Evolutionary conservation across 2,888 invertebrate genomes (phyloP).

Genomic region (Ophioninae sp.): DNA sequence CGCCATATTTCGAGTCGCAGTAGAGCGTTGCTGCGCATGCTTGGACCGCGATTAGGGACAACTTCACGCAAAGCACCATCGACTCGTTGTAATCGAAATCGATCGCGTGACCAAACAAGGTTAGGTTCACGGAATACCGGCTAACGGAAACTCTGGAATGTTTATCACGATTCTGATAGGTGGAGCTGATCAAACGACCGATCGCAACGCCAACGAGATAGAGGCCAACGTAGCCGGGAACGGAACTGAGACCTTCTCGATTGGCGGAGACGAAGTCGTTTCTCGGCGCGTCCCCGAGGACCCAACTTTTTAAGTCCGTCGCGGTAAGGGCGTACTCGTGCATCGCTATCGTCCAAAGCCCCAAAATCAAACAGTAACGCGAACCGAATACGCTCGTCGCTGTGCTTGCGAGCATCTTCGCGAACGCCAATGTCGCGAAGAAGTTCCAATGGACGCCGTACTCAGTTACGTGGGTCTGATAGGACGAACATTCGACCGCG

Average conservation of each 20-base stretch:
- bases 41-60: constrained; percentile 72
- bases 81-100: constrained; percentile 71
- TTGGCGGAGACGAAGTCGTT: constrained; percentile 89
- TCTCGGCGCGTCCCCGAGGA: constrained; percentile 84
- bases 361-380: constrained; percentile 82
- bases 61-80: constrained; percentile 74
- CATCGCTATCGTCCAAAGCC: constrained; percentile 83
- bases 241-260: constrained; percentile 94
- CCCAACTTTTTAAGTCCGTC: constrained; percentile 86
- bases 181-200: constrained; percentile 82
- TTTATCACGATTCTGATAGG: constrained; percentile 65
- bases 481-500: constrained; percentile 85
- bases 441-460: constrained; percentile 99
- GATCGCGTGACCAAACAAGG: constrained; percentile 64
- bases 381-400: constrained; percentile 83
- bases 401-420: constrained; percentile 88
- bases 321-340: constrained; percentile 87
- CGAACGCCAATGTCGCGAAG: constrained; percentile 94
- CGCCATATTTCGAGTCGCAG: constrained; percentile 82
- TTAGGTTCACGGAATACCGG: constrained; percentile 62
- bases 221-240: constrained; percentile 91
- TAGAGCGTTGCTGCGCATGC: constrained; percentile 81
- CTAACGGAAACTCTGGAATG: constrained; percentile 26
- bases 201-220: constrained; percentile 89
- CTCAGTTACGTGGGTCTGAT: constrained; percentile 94